A percentile compares a stretch with the other conserved stretches of the same genome.
phyloP scores from a whole-genome alignment of 2,888 invertebrate species.

The Erpobdella octoculata region DNA sequence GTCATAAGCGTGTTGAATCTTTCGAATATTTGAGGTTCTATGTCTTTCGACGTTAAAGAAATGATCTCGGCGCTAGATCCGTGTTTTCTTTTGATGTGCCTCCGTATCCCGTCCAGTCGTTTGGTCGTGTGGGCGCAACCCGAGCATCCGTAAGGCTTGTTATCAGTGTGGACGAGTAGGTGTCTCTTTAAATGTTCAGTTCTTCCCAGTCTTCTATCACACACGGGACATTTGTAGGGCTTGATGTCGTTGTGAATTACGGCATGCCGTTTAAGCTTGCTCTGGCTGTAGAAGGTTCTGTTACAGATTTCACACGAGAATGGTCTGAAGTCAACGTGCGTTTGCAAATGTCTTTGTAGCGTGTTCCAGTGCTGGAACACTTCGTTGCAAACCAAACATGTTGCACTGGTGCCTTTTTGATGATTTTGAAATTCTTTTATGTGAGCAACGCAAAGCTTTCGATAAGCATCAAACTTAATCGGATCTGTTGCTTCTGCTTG shows the following conservation, averaged over 20 bases:
- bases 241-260: constrained; percentile 35
- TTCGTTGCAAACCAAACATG: constrained; percentile 29
- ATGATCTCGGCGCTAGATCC: constrained; percentile 25
- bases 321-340: constrained; percentile 35
- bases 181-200: constrained; percentile 37
- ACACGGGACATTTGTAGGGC: constrained; percentile 37
- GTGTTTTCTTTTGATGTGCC: constrained; percentile 36
- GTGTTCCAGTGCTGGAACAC: constrained; percentile 29
- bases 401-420: constrained; percentile 22
- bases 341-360: constrained; percentile 35
- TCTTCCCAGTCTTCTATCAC: constrained; percentile 34
- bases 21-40: neutral
- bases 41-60: neutral
- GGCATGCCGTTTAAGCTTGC: constrained; percentile 34
- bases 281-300: constrained; percentile 35
- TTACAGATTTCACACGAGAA: constrained; percentile 34
- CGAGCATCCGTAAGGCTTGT: constrained; percentile 35
- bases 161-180: constrained; percentile 35
- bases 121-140: constrained; percentile 35
- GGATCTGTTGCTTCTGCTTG: constrained; percentile 19
- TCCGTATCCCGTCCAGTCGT: constrained; percentile 33
- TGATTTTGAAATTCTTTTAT: constrained; percentile 27
- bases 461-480: constrained; percentile 31
- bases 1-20: neutral
- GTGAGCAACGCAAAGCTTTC: constrained; percentile 28